Base-by-base conservation (phyloP, 2,113 vertebrate genomes). In the Microcebus murinus region DNA sequence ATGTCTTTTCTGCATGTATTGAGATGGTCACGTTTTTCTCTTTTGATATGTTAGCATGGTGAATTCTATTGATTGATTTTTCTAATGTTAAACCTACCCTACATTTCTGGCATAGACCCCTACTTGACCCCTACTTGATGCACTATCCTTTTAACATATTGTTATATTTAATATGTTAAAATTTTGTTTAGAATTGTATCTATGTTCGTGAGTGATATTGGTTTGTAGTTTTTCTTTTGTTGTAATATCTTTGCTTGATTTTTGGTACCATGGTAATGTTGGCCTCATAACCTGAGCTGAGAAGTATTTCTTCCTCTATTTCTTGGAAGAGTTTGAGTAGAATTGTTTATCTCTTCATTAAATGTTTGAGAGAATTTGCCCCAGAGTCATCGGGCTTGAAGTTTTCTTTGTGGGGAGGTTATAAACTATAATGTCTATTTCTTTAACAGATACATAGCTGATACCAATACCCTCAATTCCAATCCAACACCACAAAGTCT, bases 171-270 rank as follows among this genome's bases (percentile, higher is more conserved):
- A 81, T 77, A 79, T 77, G 45, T 48, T 92, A 61, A 89, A 77
- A 70, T 92, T 95, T 93, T 79, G 27, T 96, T 96, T 92, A 93
- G 48, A 95, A 82, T 93, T 91, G 2, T 36, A 36, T 84, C 70
- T 85, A 29, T 70, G 14, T 91, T 85, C 9, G 55, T 55, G 20
- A 42, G 15, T 25, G n/a, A 27, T 81, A 88, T 48, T 36, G 42
- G 15, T 39, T 61, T 68, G 14, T 45, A 82, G 55, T 87, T 92
- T 57, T 50, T 87, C 36, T 77, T 87, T 55, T 88, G n/a, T 77
- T 83, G 3, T 45, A 59, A 8, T 92, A 68, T 76, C 52, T 77
- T 71, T 91, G 45, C 67, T 29, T 96, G 55, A 52, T 70, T 87
- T 86, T 89, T 83, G 87, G 42, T 81, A 67, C 73, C 93, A 23